Conservation (phyloP, 2,113 vertebrate species). For the Amazona guildingii region DNA sequence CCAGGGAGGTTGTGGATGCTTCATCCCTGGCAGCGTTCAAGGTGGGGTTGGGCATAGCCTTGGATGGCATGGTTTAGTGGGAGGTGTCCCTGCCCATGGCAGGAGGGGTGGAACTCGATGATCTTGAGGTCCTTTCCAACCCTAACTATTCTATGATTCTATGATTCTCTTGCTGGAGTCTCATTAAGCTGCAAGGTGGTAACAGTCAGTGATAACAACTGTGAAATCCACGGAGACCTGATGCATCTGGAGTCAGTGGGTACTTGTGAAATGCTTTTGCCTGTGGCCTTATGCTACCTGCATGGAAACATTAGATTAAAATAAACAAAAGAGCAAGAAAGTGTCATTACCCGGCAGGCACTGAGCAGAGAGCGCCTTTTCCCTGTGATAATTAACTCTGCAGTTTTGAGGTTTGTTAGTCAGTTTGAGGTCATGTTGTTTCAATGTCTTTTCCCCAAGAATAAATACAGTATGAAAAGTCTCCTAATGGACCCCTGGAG, state of each 20-base stretch:
- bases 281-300: not conserved
- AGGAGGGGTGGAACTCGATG: too few relatives aligned
- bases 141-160: too few relatives aligned
- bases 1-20: too few relatives aligned
- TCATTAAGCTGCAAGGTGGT: not conserved
- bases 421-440: not conserved
- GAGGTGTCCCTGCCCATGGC: too few relatives aligned
- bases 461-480: not conserved
- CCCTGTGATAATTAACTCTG: not conserved
- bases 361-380: not conserved
- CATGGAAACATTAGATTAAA: not conserved
- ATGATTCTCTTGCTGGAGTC: not conserved
- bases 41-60: too few relatives aligned
- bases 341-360: not conserved
- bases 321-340: constrained; percentile 4
- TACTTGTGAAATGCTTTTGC: not conserved
- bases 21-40: too few relatives aligned
- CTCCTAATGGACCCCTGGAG: constrained; percentile 2
- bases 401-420: not conserved
- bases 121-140: too few relatives aligned
- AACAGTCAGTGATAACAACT: not conserved
- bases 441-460: not conserved
- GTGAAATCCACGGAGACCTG: not conserved
- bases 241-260: not conserved
- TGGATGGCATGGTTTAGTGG: too few relatives aligned